These are phyloP conservation scores for Cylas formicarius DNA, from an alignment of 1,140 invertebrate species.

Conservation along the genomic window DNA sequence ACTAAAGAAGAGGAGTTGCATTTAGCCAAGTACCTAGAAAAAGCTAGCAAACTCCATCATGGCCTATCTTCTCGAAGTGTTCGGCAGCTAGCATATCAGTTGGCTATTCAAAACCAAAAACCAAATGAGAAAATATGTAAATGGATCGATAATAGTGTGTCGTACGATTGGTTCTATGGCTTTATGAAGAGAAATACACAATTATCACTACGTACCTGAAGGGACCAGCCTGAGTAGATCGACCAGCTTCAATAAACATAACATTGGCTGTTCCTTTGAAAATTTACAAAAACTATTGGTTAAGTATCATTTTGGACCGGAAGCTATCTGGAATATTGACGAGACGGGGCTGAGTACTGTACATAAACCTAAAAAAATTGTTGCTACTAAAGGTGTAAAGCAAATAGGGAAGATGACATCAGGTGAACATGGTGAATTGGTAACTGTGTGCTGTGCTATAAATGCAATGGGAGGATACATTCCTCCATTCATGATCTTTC, in stretches of 20 bases:
- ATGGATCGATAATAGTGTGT: conserved; percentile 27
- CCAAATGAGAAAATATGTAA: conserved; percentile 33
- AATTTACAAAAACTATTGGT: conserved; percentile 35
- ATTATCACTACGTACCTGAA: conserved; percentile 33
- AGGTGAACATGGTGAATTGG: conserved; percentile 29
- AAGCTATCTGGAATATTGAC: conserved; percentile 9
- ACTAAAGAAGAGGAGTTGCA: background rate
- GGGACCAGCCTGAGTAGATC: conserved; percentile 38
- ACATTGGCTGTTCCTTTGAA: conserved; percentile 38
- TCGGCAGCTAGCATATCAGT: too few species aligned
- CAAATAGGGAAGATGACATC: conserved; percentile 11
- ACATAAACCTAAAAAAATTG: conserved; percentile 11
- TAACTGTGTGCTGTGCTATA: conserved; percentile 34
- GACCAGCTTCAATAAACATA: conserved; percentile 34
- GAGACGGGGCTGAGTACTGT: conserved; percentile 16
- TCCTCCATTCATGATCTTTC: conserved; percentile 40
- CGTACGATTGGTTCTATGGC: conserved; percentile 34
- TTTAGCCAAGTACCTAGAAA: background rate
- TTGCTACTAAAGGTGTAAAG: conserved; percentile 13
- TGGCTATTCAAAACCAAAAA: too few species aligned
- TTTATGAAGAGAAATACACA: conserved; percentile 28
- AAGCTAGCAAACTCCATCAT: too few species aligned
- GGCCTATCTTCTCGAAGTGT: too few species aligned
- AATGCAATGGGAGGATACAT: conserved; percentile 34
- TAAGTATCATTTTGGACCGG: conserved; percentile 23